phyloP scores from a whole-genome alignment of 2,113 vertebrate genomes.

The Octodon degus region DNA sequence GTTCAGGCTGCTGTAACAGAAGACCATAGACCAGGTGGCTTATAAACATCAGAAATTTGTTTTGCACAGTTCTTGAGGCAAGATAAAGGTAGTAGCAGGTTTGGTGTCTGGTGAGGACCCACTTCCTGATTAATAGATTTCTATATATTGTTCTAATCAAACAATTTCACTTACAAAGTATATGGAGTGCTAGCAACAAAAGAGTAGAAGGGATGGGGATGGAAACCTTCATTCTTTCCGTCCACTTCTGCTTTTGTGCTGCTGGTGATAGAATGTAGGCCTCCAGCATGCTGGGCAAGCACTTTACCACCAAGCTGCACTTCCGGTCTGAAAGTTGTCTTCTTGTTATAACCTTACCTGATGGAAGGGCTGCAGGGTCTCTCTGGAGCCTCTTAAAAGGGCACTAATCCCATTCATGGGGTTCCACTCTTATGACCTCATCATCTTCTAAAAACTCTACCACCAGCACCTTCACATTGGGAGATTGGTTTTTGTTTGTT shows the following conservation, averaged over 20 bases:
- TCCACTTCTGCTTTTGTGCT: not conserved
- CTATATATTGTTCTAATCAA: not conserved
- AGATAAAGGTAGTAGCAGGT: not conserved
- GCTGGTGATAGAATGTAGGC: not conserved
- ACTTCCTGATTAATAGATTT: not conserved
- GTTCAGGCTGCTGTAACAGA: not conserved
- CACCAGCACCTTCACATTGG: not conserved
- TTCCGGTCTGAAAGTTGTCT: not conserved
- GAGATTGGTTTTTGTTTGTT: not conserved
- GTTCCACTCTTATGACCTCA: not conserved
- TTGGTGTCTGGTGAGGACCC: not conserved
- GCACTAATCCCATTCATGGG: not conserved
- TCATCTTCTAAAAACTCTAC: not conserved
- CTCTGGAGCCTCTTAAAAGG: not conserved
- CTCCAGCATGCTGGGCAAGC: not conserved
- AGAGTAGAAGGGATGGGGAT: not conserved
- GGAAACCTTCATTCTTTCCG: not conserved
- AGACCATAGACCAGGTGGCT: not conserved
- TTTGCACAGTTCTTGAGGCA: not conserved
- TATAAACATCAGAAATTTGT: not conserved
- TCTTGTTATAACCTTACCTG: not conserved
- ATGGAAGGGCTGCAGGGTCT: not conserved
- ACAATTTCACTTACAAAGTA: not conserved
- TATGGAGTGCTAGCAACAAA: not conserved
- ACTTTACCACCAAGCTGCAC: not conserved